phyloP scores from a whole-genome alignment of 2,113 vertebrate genomes.

The Aythya baeri region DNA sequence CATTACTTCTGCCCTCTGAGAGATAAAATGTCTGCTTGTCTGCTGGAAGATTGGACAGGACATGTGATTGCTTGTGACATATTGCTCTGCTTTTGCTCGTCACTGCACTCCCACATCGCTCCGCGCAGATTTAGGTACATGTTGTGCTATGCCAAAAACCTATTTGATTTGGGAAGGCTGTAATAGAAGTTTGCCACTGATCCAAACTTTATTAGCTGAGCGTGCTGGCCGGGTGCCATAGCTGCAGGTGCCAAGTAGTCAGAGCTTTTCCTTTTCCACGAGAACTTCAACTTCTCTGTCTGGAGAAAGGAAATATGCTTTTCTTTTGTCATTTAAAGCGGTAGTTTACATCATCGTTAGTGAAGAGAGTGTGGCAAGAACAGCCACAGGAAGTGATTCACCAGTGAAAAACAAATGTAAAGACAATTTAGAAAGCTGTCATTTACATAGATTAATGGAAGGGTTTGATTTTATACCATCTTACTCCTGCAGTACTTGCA shows the following conservation, averaged over 20 bases:
- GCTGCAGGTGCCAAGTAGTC: neutral
- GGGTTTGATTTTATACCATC: neutral
- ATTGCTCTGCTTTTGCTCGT: neutral
- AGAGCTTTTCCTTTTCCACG: neutral
- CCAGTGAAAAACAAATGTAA: neutral
- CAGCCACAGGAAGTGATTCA: conserved; percentile 32
- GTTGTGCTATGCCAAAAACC: conserved; percentile 22
- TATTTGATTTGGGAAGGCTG: conserved; percentile 31
- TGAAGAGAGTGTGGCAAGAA: neutral
- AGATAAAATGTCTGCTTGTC: neutral
- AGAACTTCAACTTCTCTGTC: neutral
- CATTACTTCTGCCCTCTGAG: conserved; percentile 3
- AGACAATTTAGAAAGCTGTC: neutral
- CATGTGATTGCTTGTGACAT: neutral
- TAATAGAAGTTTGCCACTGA: neutral
- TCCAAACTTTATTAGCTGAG: conserved; percentile 17
- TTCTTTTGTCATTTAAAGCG: conserved; percentile 20
- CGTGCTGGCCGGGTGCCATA: conserved; percentile 31
- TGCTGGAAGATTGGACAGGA: neutral
- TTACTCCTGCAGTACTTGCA: neutral
- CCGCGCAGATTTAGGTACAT: neutral
- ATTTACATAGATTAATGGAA: neutral
- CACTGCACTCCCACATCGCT: neutral
- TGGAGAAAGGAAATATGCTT: neutral
- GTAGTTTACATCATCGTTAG: neutral